Evolutionary conservation across 2,113 vertebrate genomes (phyloP).

Genomic region (Notarius quadriscutis): DNA sequence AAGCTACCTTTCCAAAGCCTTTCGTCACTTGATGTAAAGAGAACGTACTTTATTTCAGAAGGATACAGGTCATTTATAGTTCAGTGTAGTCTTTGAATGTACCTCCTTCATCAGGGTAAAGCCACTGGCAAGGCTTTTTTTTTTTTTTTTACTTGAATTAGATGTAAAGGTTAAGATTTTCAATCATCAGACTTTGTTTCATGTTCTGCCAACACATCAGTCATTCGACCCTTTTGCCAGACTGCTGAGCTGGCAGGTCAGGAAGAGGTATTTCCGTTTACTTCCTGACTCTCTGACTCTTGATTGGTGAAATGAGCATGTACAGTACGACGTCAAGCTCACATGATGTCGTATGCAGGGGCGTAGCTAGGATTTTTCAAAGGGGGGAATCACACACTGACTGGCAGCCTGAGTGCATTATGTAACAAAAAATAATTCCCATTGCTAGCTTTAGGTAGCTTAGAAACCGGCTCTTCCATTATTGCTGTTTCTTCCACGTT

Average conservation of each 20-base stretch:
- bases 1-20: neutral
- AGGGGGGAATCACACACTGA: too few relatives aligned
- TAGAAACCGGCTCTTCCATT: too few relatives aligned
- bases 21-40: neutral
- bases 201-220: neutral
- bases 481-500: too few relatives aligned
- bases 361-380: too few relatives aligned
- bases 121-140: neutral
- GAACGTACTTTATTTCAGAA: neutral
- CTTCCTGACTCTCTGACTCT: neutral
- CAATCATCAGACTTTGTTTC: neutral
- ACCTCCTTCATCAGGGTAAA: neutral
- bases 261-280: neutral
- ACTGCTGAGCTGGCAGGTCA: neutral
- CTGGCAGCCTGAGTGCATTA: too few relatives aligned
- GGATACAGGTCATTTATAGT: neutral
- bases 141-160: neutral
- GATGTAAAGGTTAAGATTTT: neutral
- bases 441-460: too few relatives aligned
- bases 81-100: neutral
- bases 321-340: neutral
- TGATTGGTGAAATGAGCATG: neutral
- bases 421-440: too few relatives aligned
- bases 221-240: neutral
- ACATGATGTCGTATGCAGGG: neutral